Percentiles rank a stretch among this genome's conserved stretches.
Conservation (phyloP, 2,797 vertebrate genomes). For the Trachurus trachurus region DNA sequence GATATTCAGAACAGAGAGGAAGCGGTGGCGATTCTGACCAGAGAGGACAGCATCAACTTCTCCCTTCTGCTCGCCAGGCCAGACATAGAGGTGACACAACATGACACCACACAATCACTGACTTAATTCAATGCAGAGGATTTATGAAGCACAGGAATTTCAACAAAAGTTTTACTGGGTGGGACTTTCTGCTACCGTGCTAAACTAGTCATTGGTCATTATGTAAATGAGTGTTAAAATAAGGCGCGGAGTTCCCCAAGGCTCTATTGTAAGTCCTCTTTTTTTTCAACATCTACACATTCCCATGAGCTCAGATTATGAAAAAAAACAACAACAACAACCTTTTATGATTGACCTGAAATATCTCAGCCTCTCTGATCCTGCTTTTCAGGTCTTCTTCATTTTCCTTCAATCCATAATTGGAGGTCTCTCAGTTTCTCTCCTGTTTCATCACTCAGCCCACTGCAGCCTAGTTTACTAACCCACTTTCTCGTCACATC, state of each 20-base stretch:
- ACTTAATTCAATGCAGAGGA: background rate
- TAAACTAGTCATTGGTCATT: no score
- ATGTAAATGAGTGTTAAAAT: background rate
- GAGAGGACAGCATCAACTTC: constrained; percentile 89
- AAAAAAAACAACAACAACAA: no score
- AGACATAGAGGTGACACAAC: constrained; percentile 85
- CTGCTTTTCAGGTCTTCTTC: background rate
- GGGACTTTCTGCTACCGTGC: no score
- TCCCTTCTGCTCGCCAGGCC: constrained; percentile 90
- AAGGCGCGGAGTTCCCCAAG: background rate
- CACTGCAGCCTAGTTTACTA: constrained; percentile 37
- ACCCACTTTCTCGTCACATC: constrained; percentile 34
- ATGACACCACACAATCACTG: background rate
- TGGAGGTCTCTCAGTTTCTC: constrained; percentile 4
- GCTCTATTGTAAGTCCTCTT: background rate
- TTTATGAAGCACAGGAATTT: background rate
- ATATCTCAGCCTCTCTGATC: no score
- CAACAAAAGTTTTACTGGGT: background rate
- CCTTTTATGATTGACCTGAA: no score
- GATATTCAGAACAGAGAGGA: constrained; percentile 90
- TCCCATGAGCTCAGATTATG: background rate
- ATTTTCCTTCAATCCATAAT: background rate
- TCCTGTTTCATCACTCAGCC: constrained; percentile 8
- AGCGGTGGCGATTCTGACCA: constrained; percentile 88
- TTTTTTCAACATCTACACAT: background rate